Percentiles rank a stretch among this genome's conserved stretches.
phyloP scores from a whole-genome alignment of 2,888 invertebrate species.

The Rotaria sp. region DNA sequence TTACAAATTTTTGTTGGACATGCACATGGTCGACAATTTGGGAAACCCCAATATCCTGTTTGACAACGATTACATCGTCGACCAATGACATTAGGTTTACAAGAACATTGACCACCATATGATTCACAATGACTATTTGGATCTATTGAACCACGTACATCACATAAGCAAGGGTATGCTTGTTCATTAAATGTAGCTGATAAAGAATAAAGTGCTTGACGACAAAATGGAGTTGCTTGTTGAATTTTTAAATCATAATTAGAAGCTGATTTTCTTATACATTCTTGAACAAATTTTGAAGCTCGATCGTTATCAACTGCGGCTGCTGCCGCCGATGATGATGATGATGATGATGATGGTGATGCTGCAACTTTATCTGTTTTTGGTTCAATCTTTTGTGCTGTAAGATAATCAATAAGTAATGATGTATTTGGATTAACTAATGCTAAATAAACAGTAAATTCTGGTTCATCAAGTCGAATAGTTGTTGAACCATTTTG shows the following conservation, averaged over 20 bases:
- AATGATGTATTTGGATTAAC: not conserved
- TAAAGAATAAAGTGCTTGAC: constrained; percentile 80
- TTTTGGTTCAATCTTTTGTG: not conserved
- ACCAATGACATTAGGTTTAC: constrained; percentile 84
- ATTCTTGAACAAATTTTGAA: constrained; percentile 34
- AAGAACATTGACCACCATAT: constrained; percentile 92
- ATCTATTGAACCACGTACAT: constrained; percentile 74
- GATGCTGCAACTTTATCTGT: not conserved
- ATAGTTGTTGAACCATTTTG: constrained; percentile 22
- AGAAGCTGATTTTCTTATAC: constrained; percentile 16
- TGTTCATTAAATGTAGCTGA: constrained; percentile 90
- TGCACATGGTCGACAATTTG: constrained; percentile 69
- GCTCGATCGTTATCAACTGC: constrained; percentile 30
- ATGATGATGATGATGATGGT: not conserved
- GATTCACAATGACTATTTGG: constrained; percentile 71
- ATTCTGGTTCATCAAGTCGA: constrained; percentile 19
- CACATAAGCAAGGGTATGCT: constrained; percentile 79
- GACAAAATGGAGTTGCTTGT: constrained; percentile 64
- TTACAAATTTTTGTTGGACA: constrained; percentile 81
- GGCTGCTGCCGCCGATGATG: not conserved
- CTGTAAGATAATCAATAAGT: not conserved
- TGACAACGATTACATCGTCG: constrained; percentile 61
- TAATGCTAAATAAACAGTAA: constrained; percentile 23
- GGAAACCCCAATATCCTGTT: constrained; percentile 88
- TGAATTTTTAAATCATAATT: constrained; percentile 21